Base-by-base conservation (phyloP, 2,888 invertebrate species). In the Trisateles emortualis region DNA sequence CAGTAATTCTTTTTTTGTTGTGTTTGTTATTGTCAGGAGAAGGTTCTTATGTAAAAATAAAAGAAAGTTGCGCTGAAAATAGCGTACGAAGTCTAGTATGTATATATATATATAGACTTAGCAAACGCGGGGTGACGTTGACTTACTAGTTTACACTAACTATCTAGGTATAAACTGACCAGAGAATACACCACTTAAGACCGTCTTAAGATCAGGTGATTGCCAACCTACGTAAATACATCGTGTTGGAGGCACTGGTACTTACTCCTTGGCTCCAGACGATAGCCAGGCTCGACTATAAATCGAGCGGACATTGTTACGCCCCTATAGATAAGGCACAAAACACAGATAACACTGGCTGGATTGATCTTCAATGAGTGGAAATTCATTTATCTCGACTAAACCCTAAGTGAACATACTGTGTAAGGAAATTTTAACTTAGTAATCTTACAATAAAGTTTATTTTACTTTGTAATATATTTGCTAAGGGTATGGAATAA, bases 351-450 rank as follows among this genome's bases (percentile, higher is more conserved):
- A 89, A 87, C 86, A 76, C 62, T 71, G 74, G 72, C 75, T 78
- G 88, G 88, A 91, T 90, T 91, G 90, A 91, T 91, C 90, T 88
- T 76, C 89, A 90, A 90, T 89, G 88, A 90, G 83, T 84, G 83
- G 86, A 84, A 88, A 90, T 90, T 90, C 89, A 91, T 91, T 90
- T 90, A 90, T 90, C 88, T 89, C 80, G 78, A 78, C 79, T 79
- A 79, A 79, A 77, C 74, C 78, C 74, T 68, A 63, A 70, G 61
- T 58, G 30, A 49, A 53, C 49, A 40, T 41, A 24, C 14, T 17
- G 1, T 29, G 8, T 14, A 60, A 65, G 30, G 24, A 2, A 72
- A 73, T 69, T 60, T 49, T 14, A 43, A 67, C 77, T 55, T 51
- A 81, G 68, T 57, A 48, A 61, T 10, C 26, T 24, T 11, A 38